Conservation (phyloP, 2,797 vertebrate species). For the Brachyrhaphis roseni region DNA sequence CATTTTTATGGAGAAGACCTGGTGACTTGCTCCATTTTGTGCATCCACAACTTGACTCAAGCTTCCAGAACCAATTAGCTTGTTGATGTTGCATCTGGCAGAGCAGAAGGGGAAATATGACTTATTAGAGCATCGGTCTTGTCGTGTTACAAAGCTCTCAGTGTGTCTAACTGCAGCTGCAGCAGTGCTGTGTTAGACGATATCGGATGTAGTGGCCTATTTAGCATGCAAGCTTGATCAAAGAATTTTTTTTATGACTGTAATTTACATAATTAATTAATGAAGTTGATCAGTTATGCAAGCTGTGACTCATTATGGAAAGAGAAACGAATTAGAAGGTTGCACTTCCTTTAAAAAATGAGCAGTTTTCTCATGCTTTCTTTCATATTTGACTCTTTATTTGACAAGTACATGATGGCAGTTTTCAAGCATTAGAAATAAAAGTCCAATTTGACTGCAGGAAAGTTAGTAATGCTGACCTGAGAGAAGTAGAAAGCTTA, state of each 20-base stretch:
- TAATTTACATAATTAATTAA: constrained; percentile 21
- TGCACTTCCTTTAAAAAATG: not conserved
- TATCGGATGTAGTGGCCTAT: constrained; percentile 9
- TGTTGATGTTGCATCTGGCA: constrained; percentile 78
- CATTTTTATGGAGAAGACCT: constrained; percentile 80
- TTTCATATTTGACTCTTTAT: constrained; percentile 24
- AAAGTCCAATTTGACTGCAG: constrained; percentile 17
- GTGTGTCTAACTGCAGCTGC: constrained; percentile 27
- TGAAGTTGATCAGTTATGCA: not conserved
- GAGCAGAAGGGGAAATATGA: constrained; percentile 40
- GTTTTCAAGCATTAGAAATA: constrained; percentile 20
- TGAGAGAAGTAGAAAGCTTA: constrained; percentile 15
- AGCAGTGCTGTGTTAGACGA: constrained; percentile 32
- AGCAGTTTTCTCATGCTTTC: not conserved
- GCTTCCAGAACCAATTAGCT: constrained; percentile 77
- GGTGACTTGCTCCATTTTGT: constrained; percentile 69
- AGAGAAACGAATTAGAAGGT: not conserved
- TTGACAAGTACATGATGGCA: constrained; percentile 19
- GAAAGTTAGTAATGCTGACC: constrained; percentile 2
- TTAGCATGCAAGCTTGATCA: constrained; percentile 9
- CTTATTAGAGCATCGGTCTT: constrained; percentile 38
- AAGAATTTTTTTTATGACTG: constrained; percentile 4
- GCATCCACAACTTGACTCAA: constrained; percentile 75
- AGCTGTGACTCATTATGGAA: constrained; percentile 17
- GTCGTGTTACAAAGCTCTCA: constrained; percentile 24